Evolutionary conservation across 2,888 invertebrate genomes (phyloP), one percentile per base, ranked within the genome.

Genomic region (Tenthredo distinguenda): DNA sequence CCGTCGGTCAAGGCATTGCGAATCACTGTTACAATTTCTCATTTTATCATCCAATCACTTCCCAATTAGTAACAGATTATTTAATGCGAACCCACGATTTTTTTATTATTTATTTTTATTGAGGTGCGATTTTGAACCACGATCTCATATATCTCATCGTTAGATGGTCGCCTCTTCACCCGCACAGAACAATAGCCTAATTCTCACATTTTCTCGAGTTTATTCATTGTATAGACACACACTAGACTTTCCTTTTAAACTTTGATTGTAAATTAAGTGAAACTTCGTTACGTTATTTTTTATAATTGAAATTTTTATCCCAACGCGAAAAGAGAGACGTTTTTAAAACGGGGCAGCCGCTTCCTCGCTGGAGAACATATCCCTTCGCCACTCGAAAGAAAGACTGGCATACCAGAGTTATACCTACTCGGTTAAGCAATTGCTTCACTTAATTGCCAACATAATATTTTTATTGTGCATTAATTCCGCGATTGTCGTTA

Each of bases 401-500:
- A 86, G 86, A 89, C 88, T 89, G 89, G 87, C 89, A 85, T 82
- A 77, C 76, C 87, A 83, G 83, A 62, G 86, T 85, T 55, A 50
- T 50, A 76, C 31, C 21, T 50, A 26, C 86, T 55, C 86, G 84
- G 79, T 84, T 62, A 77, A 79, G 85, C 86, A 85, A 87, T 86
- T 87, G 87, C 88, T 85, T 85, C 85, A 86, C 88, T 88, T 90
- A 90, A 90, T 90, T 90, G 88, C 89, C 87, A 86, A 86, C 87
- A 86, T 88, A 87, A 90, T 90, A 89, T 88, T 89, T 89, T 90
- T 88, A 90, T 90, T 86, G 87, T 89, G 85, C 88, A 88, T 90
- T 89, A 91, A 91, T 89, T 90, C 88, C 87, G 86, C 87, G 88
- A 91, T 90, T 88, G 88, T 90, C 90, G 88, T 90, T 90, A 89